A percentile compares a stretch with the other conserved stretches of the same genome.
phyloP scores from a whole-genome alignment of 1,140 invertebrate species.

The Drepana arcuata region DNA sequence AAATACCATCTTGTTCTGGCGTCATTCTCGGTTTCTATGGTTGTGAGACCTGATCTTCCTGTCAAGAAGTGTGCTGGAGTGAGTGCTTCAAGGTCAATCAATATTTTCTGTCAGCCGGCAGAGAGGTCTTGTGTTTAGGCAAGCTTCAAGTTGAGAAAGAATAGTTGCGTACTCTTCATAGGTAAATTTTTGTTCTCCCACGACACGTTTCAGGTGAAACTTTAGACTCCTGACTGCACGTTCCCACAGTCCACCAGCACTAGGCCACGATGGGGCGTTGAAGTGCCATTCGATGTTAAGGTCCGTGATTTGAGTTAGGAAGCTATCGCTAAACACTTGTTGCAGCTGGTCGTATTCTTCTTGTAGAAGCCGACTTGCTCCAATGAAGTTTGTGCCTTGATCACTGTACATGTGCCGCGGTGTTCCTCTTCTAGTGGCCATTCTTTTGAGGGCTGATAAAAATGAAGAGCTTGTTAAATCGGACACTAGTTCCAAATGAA shows the following conservation, averaged over 20 bases:
- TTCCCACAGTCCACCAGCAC: constrained; percentile 5
- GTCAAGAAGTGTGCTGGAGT: constrained; percentile 13
- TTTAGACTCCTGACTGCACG: constrained; percentile 1
- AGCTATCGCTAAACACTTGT: neutral
- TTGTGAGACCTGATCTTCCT: constrained; percentile 1
- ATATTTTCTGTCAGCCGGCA: constrained; percentile 10
- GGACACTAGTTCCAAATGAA: constrained; percentile 6
- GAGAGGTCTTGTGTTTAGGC: constrained; percentile 26
- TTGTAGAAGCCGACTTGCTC: constrained; percentile 1
- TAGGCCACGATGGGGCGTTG: constrained; percentile 1
- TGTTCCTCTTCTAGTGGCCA: constrained; percentile 5
- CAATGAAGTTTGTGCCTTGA: constrained; percentile 5
- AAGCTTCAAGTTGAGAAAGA: constrained; percentile 32
- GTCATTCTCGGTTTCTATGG: constrained; percentile 4
- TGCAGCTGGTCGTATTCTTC: constrained; percentile 2
- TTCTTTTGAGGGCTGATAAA: constrained; percentile 3
- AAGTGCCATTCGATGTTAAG: constrained; percentile 6
- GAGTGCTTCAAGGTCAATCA: constrained; percentile 21
- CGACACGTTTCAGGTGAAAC: neutral
- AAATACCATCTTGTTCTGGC: constrained; percentile 7
- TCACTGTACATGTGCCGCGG: constrained; percentile 7
- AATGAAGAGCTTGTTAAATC: constrained; percentile 2
- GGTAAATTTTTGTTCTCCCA: constrained; percentile 1
- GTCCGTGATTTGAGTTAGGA: constrained; percentile 1
- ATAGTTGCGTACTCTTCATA: constrained; percentile 18